Base-by-base conservation (phyloP, 2,888 invertebrate species). In the Synanthedon tipuliformis region DNA sequence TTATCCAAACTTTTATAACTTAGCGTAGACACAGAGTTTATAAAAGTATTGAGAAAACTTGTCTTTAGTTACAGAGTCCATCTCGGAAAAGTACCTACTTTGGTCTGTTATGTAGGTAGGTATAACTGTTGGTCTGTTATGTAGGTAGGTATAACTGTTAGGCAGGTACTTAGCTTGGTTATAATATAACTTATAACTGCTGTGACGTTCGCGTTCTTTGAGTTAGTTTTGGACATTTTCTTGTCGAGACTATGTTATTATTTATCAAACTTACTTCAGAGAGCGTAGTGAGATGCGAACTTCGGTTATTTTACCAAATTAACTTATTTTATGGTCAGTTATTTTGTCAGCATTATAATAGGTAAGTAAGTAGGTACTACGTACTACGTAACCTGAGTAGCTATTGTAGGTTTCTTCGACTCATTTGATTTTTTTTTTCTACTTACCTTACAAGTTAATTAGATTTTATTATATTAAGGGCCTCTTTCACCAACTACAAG, bases 1-100 rank as follows among this genome's bases (percentile, higher is more conserved):
- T 55, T 56, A 54, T 54, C 53, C 40, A 55, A 53, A 59, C 56
- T 58, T 58, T 52, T 51, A 52, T 40, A 57, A 57, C 54, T 59
- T 59, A 48, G 55, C 54, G 49, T 53, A 57, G 58, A 51, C 54
- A 58, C 56, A 53, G 58, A 58, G 59, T 58, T 59, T 59, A 59
- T 59, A 56, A 58, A 59, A 52, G 56, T 59, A 58, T 59, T 57
- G 57, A 56, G 48, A 52, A 53, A 59, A 58, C 50, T 59, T 57
- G 51, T 51, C 45, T 52, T 54, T 52, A 52, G 49, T 51, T 51
- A 49, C 54, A 52, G 56, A 54, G 52, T 34, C 48, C 49, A 51
- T 15, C 45, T n/a, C 12, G 13, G 45, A 45, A 34, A 34, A 52
- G 45, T 51, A 56, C n/a, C n/a, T n/a, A n/a, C 52, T 57, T 53